Conservation (phyloP, 1,140 invertebrate genomes). For the Tetranychus urticae region DNA sequence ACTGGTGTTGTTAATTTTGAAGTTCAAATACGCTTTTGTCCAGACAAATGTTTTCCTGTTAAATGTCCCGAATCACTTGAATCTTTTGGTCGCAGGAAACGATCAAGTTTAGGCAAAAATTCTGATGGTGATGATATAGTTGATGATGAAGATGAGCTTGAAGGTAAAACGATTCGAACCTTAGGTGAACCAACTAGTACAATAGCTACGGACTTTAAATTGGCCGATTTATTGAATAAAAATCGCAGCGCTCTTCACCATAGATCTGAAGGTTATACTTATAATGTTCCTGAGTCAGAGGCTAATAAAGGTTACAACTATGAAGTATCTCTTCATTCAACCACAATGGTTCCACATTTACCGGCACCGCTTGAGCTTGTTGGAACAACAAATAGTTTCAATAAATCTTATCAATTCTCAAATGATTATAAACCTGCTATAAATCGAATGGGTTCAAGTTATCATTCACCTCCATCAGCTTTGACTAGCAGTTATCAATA, state of each 20-base stretch:
- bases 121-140: neutral
- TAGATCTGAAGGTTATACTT: no score
- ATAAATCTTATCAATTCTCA: no score
- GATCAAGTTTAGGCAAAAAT: neutral
- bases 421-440: no score
- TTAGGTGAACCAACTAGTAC: neutral
- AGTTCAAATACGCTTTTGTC: constrained; percentile 29
- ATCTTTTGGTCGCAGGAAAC: neutral
- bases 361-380: neutral
- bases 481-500: no score
- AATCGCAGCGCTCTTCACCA: no score
- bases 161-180: neutral
- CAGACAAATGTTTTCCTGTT: constrained; percentile 26
- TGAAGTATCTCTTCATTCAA: neutral
- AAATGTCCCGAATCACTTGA: constrained; percentile 3
- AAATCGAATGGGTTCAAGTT: no score
- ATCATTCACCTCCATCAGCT: no score
- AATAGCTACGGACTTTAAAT: no score
- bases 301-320: neutral
- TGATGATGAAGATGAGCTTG: neutral
- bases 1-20: constrained; percentile 28
- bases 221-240: no score
- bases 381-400: neutral
- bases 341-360: neutral
- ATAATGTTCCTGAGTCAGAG: neutral